These are phyloP conservation scores for Melopsittacus undulatus DNA, from an alignment of 2,797 vertebrate genomes.

Conservation along the genomic window DNA sequence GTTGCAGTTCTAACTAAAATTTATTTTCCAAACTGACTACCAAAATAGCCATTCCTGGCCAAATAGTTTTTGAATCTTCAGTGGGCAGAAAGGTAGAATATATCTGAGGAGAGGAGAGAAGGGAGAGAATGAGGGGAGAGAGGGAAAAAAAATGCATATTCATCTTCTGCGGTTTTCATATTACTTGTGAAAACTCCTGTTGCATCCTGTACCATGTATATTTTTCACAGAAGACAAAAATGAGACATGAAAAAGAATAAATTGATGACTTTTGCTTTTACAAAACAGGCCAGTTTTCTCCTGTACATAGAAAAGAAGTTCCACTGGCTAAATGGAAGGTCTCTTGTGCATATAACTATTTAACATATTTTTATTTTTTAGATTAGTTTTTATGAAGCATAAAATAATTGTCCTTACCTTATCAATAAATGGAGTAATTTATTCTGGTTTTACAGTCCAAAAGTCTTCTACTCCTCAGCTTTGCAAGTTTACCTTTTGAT, in stretches of 20 bases:
- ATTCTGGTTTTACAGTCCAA: not conserved
- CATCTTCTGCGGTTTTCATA: not conserved
- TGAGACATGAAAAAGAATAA: accelerated
- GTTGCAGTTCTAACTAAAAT: not conserved
- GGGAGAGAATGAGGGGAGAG: no score
- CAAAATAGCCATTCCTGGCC: not conserved
- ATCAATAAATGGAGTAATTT: not conserved
- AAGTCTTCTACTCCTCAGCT: not conserved
- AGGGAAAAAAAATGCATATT: not conserved
- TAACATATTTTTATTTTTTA: not conserved
- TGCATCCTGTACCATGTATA: not conserved
- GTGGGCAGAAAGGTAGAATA: not conserved
- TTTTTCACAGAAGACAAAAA: not conserved
- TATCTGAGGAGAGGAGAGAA: not conserved
- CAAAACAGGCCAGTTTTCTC: not conserved
- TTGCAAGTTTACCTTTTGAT: not conserved
- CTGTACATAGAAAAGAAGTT: not conserved
- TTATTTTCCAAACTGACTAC: not conserved
- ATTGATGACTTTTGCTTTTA: not conserved
- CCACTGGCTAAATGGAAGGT: not conserved
- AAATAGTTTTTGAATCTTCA: not conserved
- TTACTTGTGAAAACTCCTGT: not conserved
- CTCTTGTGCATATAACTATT: not conserved
- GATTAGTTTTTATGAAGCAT: not conserved
- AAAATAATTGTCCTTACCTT: not conserved